phyloP scores from a whole-genome alignment of 2,888 invertebrate species.

The Buathra laborator region DNA sequence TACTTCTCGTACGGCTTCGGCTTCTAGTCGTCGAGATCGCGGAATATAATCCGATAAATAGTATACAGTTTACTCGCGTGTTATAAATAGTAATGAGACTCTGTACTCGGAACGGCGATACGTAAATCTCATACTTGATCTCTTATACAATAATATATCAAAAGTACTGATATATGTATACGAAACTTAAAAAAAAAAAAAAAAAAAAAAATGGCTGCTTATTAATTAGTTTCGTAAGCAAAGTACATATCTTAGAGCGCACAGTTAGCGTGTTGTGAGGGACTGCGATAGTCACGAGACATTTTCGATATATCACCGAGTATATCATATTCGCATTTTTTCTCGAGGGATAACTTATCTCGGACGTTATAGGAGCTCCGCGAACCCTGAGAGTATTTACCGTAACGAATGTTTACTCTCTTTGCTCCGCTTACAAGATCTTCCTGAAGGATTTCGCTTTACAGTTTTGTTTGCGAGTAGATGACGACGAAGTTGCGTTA shows the following conservation, averaged over 20 bases:
- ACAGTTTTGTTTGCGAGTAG: background rate
- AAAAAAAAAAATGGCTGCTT: constrained; percentile 39
- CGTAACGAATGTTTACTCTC: constrained; percentile 2
- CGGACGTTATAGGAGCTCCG: constrained; percentile 68
- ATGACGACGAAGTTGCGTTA: background rate
- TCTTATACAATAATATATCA: background rate
- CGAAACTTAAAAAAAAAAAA: background rate
- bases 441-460: constrained; percentile 6
- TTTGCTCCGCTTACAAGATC: background rate
- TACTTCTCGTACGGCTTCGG: background rate
- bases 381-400: constrained; percentile 51
- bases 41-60: constrained; percentile 36
- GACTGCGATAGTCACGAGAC: constrained; percentile 35
- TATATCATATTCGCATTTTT: constrained; percentile 61
- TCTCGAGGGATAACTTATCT: constrained; percentile 60
- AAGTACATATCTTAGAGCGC: background rate
- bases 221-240: constrained; percentile 63
- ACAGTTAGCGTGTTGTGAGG: constrained; percentile 33
- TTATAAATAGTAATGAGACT: constrained; percentile 20
- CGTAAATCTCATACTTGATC: background rate
- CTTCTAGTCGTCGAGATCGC: constrained; percentile 11
- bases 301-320: constrained; percentile 46
- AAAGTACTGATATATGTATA: background rate
- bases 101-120: background rate
- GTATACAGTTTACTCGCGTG: background rate